Evolutionary conservation across 2,797 vertebrate species (phyloP).

Genomic region (Avahi laniger): DNA sequence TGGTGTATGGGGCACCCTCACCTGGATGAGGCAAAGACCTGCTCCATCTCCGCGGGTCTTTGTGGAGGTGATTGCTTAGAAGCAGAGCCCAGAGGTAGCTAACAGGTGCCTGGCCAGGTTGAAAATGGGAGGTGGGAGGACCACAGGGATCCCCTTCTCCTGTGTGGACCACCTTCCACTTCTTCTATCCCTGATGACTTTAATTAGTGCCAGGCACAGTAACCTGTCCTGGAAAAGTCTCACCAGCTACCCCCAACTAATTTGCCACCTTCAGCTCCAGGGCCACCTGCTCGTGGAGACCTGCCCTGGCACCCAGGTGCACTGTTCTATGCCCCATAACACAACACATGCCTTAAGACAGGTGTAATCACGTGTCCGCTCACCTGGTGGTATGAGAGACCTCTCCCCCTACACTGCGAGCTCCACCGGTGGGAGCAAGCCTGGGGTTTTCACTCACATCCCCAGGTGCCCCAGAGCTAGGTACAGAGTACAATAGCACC

Average conservation of each 20-base stretch:
- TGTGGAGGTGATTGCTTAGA: too few relatives aligned
- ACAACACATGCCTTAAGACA: neutral
- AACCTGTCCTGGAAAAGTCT: neutral
- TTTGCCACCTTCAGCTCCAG: neutral
- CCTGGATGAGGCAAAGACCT: neutral
- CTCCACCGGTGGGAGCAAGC: too few relatives aligned
- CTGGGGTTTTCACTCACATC: neutral
- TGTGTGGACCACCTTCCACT: neutral
- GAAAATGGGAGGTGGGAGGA: neutral
- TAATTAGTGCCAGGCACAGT: too few relatives aligned
- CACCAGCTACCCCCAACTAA: too few relatives aligned
- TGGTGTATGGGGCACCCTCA: neutral
- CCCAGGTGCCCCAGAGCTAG: neutral
- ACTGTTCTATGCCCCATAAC: fast-evolving
- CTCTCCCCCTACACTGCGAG: neutral
- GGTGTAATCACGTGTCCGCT: fast-evolving
- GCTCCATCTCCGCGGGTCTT: too few relatives aligned
- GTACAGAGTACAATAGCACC: neutral
- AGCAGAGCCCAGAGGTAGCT: neutral
- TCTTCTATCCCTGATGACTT: neutral
- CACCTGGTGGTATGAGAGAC: fast-evolving
- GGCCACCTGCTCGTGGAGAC: neutral
- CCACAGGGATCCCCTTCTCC: neutral
- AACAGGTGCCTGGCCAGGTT: neutral
- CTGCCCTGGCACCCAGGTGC: neutral